Base-by-base conservation (phyloP, 2,797 vertebrate genomes). In the Arrhamphus sclerolepis region DNA sequence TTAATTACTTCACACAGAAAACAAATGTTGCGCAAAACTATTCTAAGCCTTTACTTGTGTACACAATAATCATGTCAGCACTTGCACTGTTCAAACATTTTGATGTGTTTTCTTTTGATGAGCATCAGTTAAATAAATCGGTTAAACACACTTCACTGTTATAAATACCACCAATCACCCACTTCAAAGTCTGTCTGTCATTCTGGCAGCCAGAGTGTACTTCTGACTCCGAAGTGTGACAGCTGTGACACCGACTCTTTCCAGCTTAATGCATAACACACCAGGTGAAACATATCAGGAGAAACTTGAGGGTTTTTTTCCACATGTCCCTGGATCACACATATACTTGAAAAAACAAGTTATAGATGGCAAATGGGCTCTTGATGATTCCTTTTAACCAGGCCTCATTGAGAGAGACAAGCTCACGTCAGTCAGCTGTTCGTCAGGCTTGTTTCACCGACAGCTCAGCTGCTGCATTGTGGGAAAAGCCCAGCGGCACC, bases 371-470 rank as follows among this genome's bases (percentile, higher is more conserved):
- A 74, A 82, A 77, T 40, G 7, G 51, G 31, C 65, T 70, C 63
- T 78, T 68, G 59, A 57, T 24, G 7, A 65, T 69, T 39, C 58
- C 69, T 62, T 76, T 67, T 53, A 72, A 49, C 20, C 19, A 4
- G 13, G 43, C 53, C 78, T 77, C 62, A 74, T 77, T 72, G 58
- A 61, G 66, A 68, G 64, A 60, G 70, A 77, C 53, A 43, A 74
- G 56, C 19, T 60, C 28, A 1, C 53, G 53, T 75, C 66, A 74
- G 52, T 74, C 41, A 49, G 66, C 71, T 59, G 46, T 61, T 75
- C 16, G 0, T 58, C 19, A 4, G 54, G 42, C 51, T 60, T 0
- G 16, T 26, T 31, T 51, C 51, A 20, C 50, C 28, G 40, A 72
- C 80, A 46, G 64, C 56, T 57, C n/a, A 2, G 9, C 52, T 55